These are phyloP conservation scores for Tragelaphus scriptus DNA, from an alignment of 2,113 vertebrate species.

Conservation along the genomic window DNA sequence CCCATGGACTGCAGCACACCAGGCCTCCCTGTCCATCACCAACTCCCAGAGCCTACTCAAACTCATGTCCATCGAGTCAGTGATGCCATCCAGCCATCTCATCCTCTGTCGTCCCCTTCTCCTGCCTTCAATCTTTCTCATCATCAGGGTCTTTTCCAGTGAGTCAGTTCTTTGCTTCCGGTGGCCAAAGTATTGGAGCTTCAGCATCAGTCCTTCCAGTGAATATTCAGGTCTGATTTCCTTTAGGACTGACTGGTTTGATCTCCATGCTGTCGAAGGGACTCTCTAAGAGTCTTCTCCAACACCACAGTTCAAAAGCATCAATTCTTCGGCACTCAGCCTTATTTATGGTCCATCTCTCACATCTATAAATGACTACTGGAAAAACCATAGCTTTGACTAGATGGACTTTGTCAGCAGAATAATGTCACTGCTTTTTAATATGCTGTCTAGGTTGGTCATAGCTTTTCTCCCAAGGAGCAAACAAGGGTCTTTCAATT, in stretches of 20 bases:
- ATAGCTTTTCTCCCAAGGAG: background rate
- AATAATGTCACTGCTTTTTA: background rate
- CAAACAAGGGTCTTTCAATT: background rate
- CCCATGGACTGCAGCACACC: background rate
- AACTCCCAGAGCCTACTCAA: background rate
- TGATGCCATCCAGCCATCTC: background rate
- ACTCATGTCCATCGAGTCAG: background rate
- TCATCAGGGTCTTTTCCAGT: background rate
- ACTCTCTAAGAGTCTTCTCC: background rate
- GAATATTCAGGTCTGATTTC: background rate
- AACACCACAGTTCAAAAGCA: background rate
- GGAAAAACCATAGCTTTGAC: background rate
- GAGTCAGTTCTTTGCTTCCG: background rate
- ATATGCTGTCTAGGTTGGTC: background rate
- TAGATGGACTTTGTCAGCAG: background rate
- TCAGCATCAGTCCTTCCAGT: background rate
- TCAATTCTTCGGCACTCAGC: rapidly evolving
- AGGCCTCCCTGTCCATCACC: background rate
- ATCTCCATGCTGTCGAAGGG: background rate
- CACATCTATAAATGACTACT: background rate
- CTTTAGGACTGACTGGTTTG: background rate
- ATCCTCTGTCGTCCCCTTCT: background rate
- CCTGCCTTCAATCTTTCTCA: background rate
- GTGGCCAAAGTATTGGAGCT: background rate
- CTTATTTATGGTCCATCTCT: background rate